Evolutionary conservation across 1,140 invertebrate species (phyloP).

Genomic region (Oedothorax gibbosus): DNA sequence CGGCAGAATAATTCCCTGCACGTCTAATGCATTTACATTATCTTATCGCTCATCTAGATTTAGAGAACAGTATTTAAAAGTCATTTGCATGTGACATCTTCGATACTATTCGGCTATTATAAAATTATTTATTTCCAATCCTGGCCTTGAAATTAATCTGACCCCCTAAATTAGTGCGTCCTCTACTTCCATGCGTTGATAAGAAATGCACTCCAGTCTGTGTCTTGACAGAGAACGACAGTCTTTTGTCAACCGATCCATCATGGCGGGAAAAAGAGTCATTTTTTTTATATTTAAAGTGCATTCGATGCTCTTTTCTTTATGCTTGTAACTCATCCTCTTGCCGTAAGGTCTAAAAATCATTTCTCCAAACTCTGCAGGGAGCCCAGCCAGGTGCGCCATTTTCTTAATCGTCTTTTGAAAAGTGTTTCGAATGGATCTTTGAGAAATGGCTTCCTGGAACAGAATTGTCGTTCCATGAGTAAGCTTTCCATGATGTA

Average conservation of each 20-base stretch:
- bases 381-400: slow-evolving; percentile 27
- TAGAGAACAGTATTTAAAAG: no score
- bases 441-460: slow-evolving; percentile 19
- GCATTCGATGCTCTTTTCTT: background rate
- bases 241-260: slow-evolving; percentile 37
- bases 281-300: background rate
- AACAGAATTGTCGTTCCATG: background rate
- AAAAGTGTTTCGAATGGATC: background rate
- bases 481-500: no score
- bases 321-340: slow-evolving; percentile 20
- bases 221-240: slow-evolving; percentile 30
- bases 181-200: background rate
- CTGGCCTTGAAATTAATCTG: slow-evolving; percentile 29
- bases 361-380: slow-evolving; percentile 6
- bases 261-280: slow-evolving; percentile 15
- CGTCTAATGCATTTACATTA: no score
- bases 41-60: no score
- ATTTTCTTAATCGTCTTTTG: slow-evolving; percentile 21
- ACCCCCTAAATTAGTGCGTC: slow-evolving; percentile 25
- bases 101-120: no score
- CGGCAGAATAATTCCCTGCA: no score
- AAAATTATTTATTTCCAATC: background rate
- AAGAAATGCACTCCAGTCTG: background rate
- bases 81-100: no score
- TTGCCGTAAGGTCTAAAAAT: background rate